A percentile compares a stretch with the other conserved stretches of the same genome.
Conservation (phyloP, 2,888 invertebrate genomes). For the Taphrorychus bicolor region DNA sequence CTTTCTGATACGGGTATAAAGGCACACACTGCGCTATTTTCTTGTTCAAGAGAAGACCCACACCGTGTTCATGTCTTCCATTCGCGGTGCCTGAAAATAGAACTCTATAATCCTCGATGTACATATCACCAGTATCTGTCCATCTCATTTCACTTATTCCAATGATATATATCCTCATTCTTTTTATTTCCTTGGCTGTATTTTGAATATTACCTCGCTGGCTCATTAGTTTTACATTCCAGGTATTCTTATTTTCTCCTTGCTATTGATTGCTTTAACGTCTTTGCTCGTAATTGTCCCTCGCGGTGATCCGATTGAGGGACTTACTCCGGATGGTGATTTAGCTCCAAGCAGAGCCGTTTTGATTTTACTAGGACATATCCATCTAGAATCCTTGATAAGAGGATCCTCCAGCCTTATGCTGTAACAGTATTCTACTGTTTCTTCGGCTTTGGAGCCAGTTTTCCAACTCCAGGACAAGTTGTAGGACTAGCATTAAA, state of each 20-base stretch:
- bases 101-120: neutral
- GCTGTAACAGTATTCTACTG: too few species aligned
- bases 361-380: too few species aligned
- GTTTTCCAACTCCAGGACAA: too few species aligned
- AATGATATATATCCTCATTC: neutral
- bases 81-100: neutral
- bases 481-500: too few species aligned
- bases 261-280: neutral
- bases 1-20: too few species aligned
- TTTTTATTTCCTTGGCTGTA: neutral
- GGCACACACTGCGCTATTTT: neutral
- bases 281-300: neutral
- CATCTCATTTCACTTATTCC: neutral
- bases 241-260: neutral
- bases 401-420: too few species aligned
- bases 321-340: neutral
- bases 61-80: neutral
- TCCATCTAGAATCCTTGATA: too few species aligned
- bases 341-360: too few species aligned
- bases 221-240: neutral
- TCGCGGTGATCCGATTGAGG: neutral
- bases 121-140: too few species aligned
- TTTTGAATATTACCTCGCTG: neutral
- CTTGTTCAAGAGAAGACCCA: neutral
- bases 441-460: too few species aligned